Conservation (phyloP, 92 coral and sea anemone species). For the Porites divaricata region DNA sequence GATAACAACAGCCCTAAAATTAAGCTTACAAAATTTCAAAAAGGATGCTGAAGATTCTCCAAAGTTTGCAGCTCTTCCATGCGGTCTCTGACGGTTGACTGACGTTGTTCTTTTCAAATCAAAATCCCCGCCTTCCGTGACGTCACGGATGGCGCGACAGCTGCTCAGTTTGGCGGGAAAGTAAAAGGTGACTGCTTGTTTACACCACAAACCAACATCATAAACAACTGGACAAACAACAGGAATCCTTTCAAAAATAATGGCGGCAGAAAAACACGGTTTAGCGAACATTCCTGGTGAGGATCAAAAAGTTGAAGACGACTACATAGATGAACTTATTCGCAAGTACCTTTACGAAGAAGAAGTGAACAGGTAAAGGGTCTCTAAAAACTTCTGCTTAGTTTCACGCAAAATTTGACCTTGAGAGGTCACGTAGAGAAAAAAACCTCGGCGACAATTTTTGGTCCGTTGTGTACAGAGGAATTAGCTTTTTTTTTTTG, state of each 20-base stretch:
- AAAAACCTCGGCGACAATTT: too few relatives aligned
- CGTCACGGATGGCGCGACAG: constrained; percentile 51
- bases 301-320: constrained; percentile 48
- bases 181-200: neutral
- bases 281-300: neutral
- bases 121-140: constrained; percentile 37
- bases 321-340: constrained; percentile 35
- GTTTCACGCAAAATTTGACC: neutral
- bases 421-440: neutral
- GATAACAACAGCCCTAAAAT: neutral
- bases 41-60: neutral
- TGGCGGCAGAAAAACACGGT: constrained; percentile 23
- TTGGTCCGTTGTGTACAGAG: too few relatives aligned
- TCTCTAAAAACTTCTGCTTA: too few relatives aligned
- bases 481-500: too few relatives aligned
- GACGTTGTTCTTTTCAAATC: constrained; percentile 53
- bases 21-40: neutral
- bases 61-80: constrained; percentile 13
- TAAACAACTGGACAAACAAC: neutral
- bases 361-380: constrained; percentile 23
- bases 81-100: constrained; percentile 33
- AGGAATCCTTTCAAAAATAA: neutral
- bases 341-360: constrained; percentile 33
- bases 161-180: constrained; percentile 38
- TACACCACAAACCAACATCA: neutral